Conservation (phyloP, 2,888 invertebrate genomes). For the Hesperia comma region DNA sequence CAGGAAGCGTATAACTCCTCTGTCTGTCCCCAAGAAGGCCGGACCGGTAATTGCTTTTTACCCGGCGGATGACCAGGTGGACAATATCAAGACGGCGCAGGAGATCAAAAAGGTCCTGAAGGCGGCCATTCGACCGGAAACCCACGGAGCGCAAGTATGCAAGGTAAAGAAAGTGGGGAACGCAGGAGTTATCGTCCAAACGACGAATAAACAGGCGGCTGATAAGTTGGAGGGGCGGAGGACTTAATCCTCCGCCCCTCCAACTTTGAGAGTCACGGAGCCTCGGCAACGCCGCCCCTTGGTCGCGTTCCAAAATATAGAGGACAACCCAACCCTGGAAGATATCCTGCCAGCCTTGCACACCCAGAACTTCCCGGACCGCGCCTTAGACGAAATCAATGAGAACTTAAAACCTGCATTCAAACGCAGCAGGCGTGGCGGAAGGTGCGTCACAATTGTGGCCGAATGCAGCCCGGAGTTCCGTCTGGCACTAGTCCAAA, state of each 20-base stretch:
- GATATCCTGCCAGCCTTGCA: too few relatives aligned
- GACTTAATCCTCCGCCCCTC: background rate
- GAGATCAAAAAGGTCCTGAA: slow-evolving; percentile 13
- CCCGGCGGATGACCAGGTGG: background rate
- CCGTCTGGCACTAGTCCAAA: too few relatives aligned
- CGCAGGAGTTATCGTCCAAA: slow-evolving; percentile 6
- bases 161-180: slow-evolving; percentile 9
- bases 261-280: background rate
- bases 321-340: too few relatives aligned
- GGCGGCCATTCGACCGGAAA: background rate
- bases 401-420: too few relatives aligned
- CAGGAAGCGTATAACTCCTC: too few relatives aligned
- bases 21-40: background rate
- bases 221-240: background rate
- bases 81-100: background rate
- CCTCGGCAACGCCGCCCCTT: background rate
- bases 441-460: too few relatives aligned
- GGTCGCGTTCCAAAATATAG: background rate
- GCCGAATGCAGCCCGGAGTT: too few relatives aligned
- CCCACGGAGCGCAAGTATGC: background rate
- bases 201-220: background rate
- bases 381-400: too few relatives aligned
- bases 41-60: slow-evolving; percentile 6
- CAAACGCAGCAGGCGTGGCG: too few relatives aligned
- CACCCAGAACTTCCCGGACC: too few relatives aligned